Conservation (phyloP, 2,888 invertebrate genomes). For the Thymelicus lineola region DNA sequence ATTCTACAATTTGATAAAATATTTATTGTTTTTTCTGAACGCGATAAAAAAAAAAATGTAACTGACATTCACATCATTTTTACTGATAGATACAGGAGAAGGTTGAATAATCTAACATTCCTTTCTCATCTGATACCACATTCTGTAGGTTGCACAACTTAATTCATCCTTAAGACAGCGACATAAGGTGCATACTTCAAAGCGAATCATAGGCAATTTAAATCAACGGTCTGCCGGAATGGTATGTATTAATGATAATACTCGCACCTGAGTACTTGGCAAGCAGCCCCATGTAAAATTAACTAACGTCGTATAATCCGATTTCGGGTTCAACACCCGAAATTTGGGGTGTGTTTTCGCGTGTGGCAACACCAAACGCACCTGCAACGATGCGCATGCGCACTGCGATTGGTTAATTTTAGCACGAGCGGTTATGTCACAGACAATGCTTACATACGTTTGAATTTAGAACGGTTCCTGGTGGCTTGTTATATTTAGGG, state of each 20-base stretch:
- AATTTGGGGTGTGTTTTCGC: slow-evolving; percentile 57
- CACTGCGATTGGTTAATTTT: slow-evolving; percentile 72
- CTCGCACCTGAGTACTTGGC: slow-evolving; percentile 74
- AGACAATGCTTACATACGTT: slow-evolving; percentile 46
- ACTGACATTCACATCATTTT: too few species aligned
- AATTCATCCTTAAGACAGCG: slow-evolving; percentile 36
- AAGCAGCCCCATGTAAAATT: slow-evolving; percentile 55
- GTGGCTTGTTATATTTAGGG: slow-evolving; percentile 35
- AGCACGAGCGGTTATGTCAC: slow-evolving; percentile 75
- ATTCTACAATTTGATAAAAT: too few species aligned
- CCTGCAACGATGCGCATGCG: slow-evolving; percentile 77
- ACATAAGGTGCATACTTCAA: slow-evolving; percentile 50
- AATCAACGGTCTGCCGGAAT: slow-evolving; percentile 55
- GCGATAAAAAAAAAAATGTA: too few species aligned
- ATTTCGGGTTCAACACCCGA: slow-evolving; percentile 51
- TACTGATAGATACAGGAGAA: too few species aligned
- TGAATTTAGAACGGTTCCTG: slow-evolving; percentile 37
- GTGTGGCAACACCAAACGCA: slow-evolving; percentile 65
- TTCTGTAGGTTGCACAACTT: not conserved
- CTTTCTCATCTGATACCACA: not conserved
- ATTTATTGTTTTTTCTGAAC: too few species aligned
- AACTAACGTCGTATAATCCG: slow-evolving; percentile 41
- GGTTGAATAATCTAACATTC: not conserved
- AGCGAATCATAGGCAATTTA: slow-evolving; percentile 51
- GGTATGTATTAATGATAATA: slow-evolving; percentile 54